phyloP scores from a whole-genome alignment of 2,113 vertebrate genomes.

The Ictidomys tridecemlineatus region DNA sequence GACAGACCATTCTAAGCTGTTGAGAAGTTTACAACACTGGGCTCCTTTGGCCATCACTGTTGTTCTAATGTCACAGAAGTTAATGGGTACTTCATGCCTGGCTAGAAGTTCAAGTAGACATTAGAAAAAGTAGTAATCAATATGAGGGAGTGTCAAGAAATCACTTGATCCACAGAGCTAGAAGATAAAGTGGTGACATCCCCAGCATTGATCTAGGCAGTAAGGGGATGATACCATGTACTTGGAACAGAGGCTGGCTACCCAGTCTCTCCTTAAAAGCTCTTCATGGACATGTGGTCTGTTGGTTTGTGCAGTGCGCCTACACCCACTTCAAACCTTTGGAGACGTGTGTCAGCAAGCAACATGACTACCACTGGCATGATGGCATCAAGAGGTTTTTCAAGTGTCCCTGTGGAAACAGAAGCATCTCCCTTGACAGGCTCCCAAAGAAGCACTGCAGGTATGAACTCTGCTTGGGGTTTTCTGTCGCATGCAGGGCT shows the following conservation, averaged over 20 bases:
- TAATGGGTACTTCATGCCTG: background rate
- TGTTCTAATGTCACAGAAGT: background rate
- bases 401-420: conserved; percentile 95
- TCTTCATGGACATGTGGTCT: background rate
- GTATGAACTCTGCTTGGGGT: conserved; percentile 79
- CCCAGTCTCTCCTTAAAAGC: background rate
- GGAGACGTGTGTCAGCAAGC: conserved; percentile 92
- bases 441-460: conserved; percentile 95
- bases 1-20: background rate
- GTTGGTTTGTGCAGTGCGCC: conserved; percentile 89
- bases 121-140: background rate
- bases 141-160: background rate
- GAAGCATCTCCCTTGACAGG: conserved; percentile 93
- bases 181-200: too few species aligned
- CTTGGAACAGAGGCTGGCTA: background rate
- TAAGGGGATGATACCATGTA: background rate
- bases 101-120: background rate
- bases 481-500: background rate
- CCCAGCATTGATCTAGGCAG: background rate
- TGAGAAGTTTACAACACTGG: background rate
- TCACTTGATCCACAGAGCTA: fast-evolving
- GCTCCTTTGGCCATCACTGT: background rate
- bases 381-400: conserved; percentile 96
- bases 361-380: conserved; percentile 94
- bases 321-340: conserved; percentile 97